These are phyloP conservation scores for Drosophila pseudotakahashii DNA, from an alignment of 2,888 invertebrate species.

Conservation along the genomic window DNA sequence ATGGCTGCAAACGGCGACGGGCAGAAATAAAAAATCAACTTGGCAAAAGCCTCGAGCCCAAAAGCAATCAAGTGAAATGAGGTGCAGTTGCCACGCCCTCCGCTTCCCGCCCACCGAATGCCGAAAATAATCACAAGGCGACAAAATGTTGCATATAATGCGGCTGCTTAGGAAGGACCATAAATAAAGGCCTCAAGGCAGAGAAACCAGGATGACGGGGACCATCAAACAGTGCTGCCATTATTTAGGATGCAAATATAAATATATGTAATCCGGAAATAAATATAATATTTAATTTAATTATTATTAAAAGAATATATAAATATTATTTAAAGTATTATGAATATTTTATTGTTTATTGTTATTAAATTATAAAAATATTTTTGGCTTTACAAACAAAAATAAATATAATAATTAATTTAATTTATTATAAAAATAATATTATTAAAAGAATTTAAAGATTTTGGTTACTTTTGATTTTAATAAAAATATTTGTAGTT, in stretches of 20 bases:
- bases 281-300: too few species aligned
- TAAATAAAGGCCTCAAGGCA: conserved; percentile 52
- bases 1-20: conserved; percentile 8
- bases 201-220: conserved; percentile 14
- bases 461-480: too few species aligned
- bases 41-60: conserved; percentile 39
- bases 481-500: too few species aligned
- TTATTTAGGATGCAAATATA: not conserved
- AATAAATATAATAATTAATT: too few species aligned
- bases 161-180: conserved; percentile 56
- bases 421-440: too few species aligned
- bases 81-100: conserved; percentile 53
- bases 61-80: conserved; percentile 73
- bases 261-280: not conserved
- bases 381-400: too few species aligned
- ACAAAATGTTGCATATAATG: conserved; percentile 76
- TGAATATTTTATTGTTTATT: too few species aligned
- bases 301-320: too few species aligned
- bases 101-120: not conserved
- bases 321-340: too few species aligned
- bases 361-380: too few species aligned
- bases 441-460: too few species aligned
- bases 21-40: conserved; percentile 36
- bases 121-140: conserved; percentile 74
- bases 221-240: conserved; percentile 8